Conservation (phyloP, 2,797 vertebrate genomes). For the Macropodus opercularis region DNA sequence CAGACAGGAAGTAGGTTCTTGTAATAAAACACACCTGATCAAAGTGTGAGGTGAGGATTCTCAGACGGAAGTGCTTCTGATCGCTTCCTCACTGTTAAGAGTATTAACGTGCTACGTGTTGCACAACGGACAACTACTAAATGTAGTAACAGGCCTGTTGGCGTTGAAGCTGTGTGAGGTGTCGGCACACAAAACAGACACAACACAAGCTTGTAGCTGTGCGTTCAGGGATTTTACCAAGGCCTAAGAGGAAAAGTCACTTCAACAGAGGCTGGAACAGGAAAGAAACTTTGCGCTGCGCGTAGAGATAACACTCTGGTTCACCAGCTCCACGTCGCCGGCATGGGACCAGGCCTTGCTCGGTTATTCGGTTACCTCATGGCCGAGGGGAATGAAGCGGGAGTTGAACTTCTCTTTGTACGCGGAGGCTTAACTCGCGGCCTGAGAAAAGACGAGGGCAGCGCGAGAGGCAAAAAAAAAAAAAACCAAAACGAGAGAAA, state of each 20-base stretch:
- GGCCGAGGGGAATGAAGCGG: slow-evolving; percentile 9
- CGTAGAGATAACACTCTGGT: slow-evolving; percentile 21
- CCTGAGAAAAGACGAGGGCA: background rate
- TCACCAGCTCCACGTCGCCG: slow-evolving; percentile 6
- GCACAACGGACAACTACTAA: slow-evolving; percentile 5
- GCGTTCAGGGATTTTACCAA: slow-evolving; percentile 8
- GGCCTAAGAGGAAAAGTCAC: background rate
- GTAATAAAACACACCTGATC: slow-evolving; percentile 4
- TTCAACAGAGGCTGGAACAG: slow-evolving; percentile 9
- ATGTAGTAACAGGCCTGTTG: background rate
- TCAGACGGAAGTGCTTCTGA: slow-evolving; percentile 13
- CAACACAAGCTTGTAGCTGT: slow-evolving; percentile 20
- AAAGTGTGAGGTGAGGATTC: background rate
- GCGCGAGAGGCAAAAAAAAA: background rate
- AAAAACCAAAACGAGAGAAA: slow-evolving; percentile 19
- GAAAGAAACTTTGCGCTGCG: slow-evolving; percentile 13
- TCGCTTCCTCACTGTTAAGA: background rate
- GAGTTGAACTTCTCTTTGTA: slow-evolving; percentile 14
- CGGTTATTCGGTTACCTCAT: slow-evolving; percentile 26
- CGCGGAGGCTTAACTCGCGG: background rate
- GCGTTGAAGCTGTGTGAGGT: background rate
- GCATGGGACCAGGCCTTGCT: slow-evolving; percentile 1
- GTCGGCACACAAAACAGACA: too few relatives aligned
- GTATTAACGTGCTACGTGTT: background rate
- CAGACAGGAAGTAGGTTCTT: background rate